These are phyloP conservation scores for Mactromeris polynyma DNA, from an alignment of 2,888 invertebrate genomes.

Conservation along the genomic window DNA sequence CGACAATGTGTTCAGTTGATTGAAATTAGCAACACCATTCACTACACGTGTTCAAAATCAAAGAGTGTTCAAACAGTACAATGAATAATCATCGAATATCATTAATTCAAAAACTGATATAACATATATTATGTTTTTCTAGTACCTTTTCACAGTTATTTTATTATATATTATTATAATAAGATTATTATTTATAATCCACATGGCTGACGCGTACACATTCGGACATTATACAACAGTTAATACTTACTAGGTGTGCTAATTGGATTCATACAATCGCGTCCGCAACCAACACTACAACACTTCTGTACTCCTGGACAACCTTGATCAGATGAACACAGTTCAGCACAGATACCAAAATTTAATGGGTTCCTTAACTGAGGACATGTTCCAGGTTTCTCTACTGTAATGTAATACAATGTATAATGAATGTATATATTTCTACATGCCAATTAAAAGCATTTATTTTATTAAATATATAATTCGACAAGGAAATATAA, in stretches of 20 bases:
- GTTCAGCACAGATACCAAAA: not conserved
- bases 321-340: not conserved
- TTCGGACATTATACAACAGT: too few species aligned
- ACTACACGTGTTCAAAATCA: too few species aligned
- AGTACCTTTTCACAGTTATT: too few species aligned
- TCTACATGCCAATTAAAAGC: too few species aligned
- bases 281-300: conserved; percentile 16
- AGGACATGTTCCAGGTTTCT: conserved; percentile 11
- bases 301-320: conserved; percentile 20
- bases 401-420: not conserved
- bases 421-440: too few species aligned
- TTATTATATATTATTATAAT: too few species aligned
- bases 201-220: not conserved
- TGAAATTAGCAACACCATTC: too few species aligned
- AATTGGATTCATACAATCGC: not conserved
- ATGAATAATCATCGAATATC: too few species aligned
- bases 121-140: too few species aligned
- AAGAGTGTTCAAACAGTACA: too few species aligned
- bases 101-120: too few species aligned
- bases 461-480: not conserved
- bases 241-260: not conserved
- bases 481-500: not conserved
- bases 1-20: too few species aligned
- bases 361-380: not conserved
- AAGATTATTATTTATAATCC: not conserved